Conservation (phyloP, 2,797 vertebrate species). For the Gallinago nigripennis region DNA sequence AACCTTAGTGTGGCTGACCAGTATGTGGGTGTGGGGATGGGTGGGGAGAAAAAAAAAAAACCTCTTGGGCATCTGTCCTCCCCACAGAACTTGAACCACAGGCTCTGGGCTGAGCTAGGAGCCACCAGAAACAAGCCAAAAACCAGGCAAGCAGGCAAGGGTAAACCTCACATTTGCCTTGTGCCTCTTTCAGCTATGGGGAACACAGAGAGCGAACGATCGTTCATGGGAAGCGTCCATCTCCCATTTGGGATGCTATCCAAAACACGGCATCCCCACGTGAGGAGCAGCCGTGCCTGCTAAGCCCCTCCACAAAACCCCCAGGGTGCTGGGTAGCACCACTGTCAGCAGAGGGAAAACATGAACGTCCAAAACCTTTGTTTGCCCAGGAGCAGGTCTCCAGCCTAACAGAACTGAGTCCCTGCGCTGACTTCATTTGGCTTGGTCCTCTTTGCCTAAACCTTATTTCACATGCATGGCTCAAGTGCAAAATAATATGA, state of each 20-base stretch:
- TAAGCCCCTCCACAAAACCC: background rate
- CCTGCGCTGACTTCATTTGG: background rate
- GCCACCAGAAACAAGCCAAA: background rate
- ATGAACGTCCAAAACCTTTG: fast-evolving
- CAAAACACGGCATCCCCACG: background rate
- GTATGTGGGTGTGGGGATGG: background rate
- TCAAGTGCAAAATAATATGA: background rate
- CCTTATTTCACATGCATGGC: background rate
- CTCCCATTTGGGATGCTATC: background rate
- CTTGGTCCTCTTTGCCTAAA: background rate
- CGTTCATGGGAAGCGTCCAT: background rate
- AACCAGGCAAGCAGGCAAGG: background rate
- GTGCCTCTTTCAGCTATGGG: background rate
- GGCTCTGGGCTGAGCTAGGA: background rate
- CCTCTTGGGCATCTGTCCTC: background rate
- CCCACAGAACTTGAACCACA: background rate
- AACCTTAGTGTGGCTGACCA: constrained; percentile 23
- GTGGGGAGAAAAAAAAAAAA: background rate
- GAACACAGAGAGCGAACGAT: fast-evolving
- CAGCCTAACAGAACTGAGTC: background rate
- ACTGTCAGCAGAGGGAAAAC: background rate
- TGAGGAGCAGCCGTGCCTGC: background rate
- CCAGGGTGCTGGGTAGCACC: background rate
- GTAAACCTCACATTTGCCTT: background rate
- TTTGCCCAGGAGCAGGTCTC: background rate